These are phyloP conservation scores for Centrocercus urophasianus DNA, from an alignment of 2,113 vertebrate species.

Conservation along the genomic window DNA sequence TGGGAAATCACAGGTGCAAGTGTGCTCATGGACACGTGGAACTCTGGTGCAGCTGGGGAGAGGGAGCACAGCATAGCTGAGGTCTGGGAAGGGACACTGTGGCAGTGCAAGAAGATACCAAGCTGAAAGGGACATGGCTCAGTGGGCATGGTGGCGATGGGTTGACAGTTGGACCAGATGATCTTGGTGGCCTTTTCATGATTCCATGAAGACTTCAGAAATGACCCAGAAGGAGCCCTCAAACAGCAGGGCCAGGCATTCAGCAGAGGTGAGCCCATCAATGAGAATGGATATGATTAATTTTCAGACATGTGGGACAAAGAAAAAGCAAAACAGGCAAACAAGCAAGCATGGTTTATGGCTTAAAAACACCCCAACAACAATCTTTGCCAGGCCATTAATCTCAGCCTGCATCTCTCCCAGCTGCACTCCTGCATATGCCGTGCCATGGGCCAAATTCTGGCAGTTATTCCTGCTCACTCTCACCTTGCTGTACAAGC, in stretches of 20 bases:
- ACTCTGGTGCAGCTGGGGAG: not conserved
- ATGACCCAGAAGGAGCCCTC: not conserved
- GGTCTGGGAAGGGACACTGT: accelerated
- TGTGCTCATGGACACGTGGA: accelerated
- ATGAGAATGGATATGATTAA: not conserved
- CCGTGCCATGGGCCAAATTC: not conserved
- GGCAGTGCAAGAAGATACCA: not conserved
- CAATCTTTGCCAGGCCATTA: not conserved
- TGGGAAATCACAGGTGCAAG: not conserved
- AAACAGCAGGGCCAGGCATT: accelerated
- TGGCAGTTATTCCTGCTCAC: not conserved
- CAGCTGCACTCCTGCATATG: accelerated
- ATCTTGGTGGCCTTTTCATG: too few species aligned
- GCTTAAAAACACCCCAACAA: not conserved
- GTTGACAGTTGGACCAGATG: too few species aligned
- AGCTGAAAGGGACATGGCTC: not conserved
- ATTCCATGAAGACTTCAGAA: not conserved
- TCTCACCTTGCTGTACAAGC: not conserved
- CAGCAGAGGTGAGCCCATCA: accelerated
- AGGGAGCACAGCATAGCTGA: accelerated
- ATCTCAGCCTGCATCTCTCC: not conserved
- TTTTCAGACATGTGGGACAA: not conserved
- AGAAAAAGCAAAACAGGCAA: not conserved
- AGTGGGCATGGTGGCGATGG: too few species aligned
- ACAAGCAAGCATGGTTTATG: not conserved